phyloP scores from a whole-genome alignment of 2,797 vertebrate genomes.

The Falco naumanni region DNA sequence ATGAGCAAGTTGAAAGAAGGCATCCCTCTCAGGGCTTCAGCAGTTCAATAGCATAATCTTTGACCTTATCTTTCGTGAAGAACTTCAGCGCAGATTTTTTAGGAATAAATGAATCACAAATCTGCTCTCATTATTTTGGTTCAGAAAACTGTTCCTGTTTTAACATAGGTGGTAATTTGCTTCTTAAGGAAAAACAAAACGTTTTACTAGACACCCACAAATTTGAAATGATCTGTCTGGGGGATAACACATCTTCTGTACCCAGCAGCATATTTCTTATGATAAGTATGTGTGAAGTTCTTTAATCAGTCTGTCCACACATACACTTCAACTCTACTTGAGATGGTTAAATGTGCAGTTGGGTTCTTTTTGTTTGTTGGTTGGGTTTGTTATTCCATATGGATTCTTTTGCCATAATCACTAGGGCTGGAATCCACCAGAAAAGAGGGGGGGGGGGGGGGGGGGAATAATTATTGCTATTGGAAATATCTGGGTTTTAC shows the following conservation, averaged over 20 bases:
- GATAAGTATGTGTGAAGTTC: neutral
- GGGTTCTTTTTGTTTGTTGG: neutral
- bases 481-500: neutral
- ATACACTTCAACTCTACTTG: neutral
- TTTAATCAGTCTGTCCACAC: neutral
- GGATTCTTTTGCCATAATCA: neutral
- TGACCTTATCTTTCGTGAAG: neutral
- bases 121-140: neutral
- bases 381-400: neutral
- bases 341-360: neutral
- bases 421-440: neutral
- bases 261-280: neutral
- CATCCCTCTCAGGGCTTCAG: neutral
- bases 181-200: constrained; percentile 1
- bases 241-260: neutral
- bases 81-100: neutral
- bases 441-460: neutral
- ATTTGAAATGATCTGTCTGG: neutral
- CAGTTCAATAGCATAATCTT: neutral
- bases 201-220: neutral
- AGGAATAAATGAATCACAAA: neutral
- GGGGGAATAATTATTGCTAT: neutral
- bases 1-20: neutral
- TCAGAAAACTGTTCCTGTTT: neutral
- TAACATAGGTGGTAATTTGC: neutral